A percentile compares a stretch with the other conserved stretches of the same genome.
These are phyloP conservation scores for Volucella zonaria DNA, from an alignment of 2,888 invertebrate genomes.

Conservation along the genomic window DNA sequence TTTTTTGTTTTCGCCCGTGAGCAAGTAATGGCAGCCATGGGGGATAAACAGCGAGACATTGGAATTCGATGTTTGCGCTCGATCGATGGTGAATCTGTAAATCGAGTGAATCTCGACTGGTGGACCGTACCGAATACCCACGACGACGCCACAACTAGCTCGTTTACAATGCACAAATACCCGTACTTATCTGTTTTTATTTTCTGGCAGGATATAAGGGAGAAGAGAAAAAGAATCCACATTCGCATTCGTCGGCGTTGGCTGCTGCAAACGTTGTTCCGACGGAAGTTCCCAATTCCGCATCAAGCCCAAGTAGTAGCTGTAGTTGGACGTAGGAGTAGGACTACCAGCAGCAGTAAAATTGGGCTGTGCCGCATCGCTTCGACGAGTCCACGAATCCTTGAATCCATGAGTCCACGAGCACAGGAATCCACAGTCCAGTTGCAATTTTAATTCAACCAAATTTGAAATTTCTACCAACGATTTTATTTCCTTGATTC, in stretches of 20 bases:
- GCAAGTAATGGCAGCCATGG: conserved; percentile 30
- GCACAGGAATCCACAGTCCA: conserved; percentile 27
- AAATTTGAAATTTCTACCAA: conserved; percentile 72
- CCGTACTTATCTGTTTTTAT: conserved; percentile 55
- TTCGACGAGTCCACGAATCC: neutral
- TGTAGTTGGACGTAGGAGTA: neutral
- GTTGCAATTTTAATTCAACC: conserved; percentile 72
- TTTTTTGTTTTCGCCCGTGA: conserved; percentile 6
- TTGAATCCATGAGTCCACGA: conserved; percentile 26
- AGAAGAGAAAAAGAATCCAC: conserved; percentile 28
- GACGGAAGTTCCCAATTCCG: conserved; percentile 61
- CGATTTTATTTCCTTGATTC: conserved; percentile 71
- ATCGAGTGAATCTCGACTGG: conserved; percentile 59
- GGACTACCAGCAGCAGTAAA: neutral
- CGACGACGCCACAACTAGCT: conserved; percentile 35
- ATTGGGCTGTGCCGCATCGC: too few species aligned
- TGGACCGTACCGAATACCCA: conserved; percentile 8
- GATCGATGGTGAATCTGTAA: conserved; percentile 60
- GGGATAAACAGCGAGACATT: conserved; percentile 44
- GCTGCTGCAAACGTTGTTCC: neutral
- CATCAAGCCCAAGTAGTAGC: conserved; percentile 47
- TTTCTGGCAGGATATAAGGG: conserved; percentile 27
- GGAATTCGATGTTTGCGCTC: conserved; percentile 32
- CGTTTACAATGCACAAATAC: conserved; percentile 65
- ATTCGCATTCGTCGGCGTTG: conserved; percentile 16